Evolutionary conservation across 2,888 invertebrate genomes (phyloP).

Genomic region (Tenthredo mesomela): DNA sequence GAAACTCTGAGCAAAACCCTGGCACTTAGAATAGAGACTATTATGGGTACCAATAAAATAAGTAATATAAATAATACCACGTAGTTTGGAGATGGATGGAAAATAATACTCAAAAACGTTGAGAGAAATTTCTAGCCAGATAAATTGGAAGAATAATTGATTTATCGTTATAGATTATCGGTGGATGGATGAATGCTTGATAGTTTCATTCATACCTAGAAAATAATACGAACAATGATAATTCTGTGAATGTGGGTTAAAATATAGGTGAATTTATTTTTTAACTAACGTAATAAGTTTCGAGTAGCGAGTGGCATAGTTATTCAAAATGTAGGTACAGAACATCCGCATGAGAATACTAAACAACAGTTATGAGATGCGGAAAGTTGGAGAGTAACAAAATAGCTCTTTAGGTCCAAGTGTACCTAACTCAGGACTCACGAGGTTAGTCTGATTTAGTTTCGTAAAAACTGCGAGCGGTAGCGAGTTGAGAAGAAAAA

Average conservation of each 20-base stretch:
- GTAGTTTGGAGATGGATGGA: too few species aligned
- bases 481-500: not conserved
- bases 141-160: not conserved
- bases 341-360: conserved; percentile 48
- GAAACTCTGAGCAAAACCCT: not conserved
- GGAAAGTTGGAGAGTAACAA: conserved; percentile 12
- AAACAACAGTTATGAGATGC: conserved; percentile 40
- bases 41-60: not conserved
- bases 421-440: not conserved
- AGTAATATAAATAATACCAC: not conserved
- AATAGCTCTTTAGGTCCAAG: not conserved
- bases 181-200: not conserved
- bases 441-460: not conserved
- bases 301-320: not conserved
- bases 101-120: too few species aligned
- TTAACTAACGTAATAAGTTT: conserved; percentile 12
- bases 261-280: not conserved
- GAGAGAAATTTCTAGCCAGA: too few species aligned
- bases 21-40: not conserved
- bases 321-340: not conserved
- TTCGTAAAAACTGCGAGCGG: not conserved
- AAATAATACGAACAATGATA: not conserved
- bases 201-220: not conserved
- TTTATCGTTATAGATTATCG: not conserved
- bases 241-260: not conserved